Evolutionary conservation across 2,113 vertebrate species (phyloP).

Genomic region (Saccopteryx leptura): DNA sequence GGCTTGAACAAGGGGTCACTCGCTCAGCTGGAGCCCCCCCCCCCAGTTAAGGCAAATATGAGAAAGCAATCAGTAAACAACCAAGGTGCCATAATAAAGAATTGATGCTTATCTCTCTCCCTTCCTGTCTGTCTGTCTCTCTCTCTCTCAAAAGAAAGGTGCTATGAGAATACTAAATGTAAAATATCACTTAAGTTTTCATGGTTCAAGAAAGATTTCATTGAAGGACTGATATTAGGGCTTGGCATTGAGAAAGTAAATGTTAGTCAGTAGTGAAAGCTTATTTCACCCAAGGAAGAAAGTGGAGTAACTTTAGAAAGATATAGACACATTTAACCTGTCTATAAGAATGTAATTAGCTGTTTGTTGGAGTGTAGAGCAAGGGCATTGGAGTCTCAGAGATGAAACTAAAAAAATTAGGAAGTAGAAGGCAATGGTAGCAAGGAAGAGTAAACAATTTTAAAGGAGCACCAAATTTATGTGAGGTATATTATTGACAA

Average conservation of each 20-base stretch:
- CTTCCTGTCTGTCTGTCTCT: too few relatives aligned
- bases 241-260: not conserved
- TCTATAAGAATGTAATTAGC: not conserved
- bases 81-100: too few relatives aligned
- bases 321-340: not conserved
- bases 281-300: not conserved
- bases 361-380: not conserved
- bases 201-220: not conserved
- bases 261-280: not conserved
- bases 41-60: too few relatives aligned
- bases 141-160: too few relatives aligned
- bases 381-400: not conserved
- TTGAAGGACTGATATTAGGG: not conserved
- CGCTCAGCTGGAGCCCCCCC: too few relatives aligned
- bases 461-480: not conserved
- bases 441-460: not conserved
- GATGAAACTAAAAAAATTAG: not conserved
- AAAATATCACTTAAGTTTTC: not conserved
- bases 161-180: not conserved
- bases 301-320: not conserved
- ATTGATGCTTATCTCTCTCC: too few relatives aligned
- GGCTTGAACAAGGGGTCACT: too few relatives aligned
- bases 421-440: accelerated
- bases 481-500: not conserved
- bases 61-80: too few relatives aligned